Evolutionary conservation across 2,797 vertebrate genomes (phyloP).

Genomic region (Darevskia nairensis): DNA sequence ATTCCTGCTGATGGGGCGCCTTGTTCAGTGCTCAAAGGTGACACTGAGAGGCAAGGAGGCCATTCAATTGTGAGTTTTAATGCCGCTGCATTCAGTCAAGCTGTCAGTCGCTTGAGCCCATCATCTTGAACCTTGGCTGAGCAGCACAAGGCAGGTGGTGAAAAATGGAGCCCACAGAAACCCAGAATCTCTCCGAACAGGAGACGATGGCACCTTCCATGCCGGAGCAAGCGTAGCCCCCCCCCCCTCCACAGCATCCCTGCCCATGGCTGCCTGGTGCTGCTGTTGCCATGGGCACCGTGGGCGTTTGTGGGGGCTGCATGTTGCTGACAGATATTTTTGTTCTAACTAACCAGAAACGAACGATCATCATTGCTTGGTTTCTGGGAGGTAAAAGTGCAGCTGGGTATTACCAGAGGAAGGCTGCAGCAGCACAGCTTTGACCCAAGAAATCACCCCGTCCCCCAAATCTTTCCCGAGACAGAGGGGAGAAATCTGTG

Average conservation of each 20-base stretch:
- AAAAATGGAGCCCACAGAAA: not conserved
- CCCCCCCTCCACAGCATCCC: not conserved
- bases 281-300: constrained; percentile 68
- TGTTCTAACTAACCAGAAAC: constrained; percentile 38
- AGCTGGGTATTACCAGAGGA: constrained; percentile 20
- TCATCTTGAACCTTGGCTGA: not conserved
- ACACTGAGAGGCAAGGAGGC: not conserved
- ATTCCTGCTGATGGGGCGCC: not conserved
- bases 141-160: not conserved
- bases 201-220: not conserved
- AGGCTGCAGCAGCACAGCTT: not conserved
- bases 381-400: constrained; percentile 27
- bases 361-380: constrained; percentile 15
- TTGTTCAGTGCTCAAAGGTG: not conserved
- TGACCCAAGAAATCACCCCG: not conserved
- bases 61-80: not conserved
- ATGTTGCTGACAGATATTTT: constrained; percentile 46
- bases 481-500: not conserved
- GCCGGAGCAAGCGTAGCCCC: not conserved
- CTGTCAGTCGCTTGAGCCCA: not conserved
- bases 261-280: constrained; percentile 47
- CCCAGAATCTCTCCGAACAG: not conserved
- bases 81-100: not conserved
- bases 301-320: constrained; percentile 53
- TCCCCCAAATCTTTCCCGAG: not conserved